Evolutionary conservation across 2,113 vertebrate genomes (phyloP).

Genomic region (Varanus komodoensis): DNA sequence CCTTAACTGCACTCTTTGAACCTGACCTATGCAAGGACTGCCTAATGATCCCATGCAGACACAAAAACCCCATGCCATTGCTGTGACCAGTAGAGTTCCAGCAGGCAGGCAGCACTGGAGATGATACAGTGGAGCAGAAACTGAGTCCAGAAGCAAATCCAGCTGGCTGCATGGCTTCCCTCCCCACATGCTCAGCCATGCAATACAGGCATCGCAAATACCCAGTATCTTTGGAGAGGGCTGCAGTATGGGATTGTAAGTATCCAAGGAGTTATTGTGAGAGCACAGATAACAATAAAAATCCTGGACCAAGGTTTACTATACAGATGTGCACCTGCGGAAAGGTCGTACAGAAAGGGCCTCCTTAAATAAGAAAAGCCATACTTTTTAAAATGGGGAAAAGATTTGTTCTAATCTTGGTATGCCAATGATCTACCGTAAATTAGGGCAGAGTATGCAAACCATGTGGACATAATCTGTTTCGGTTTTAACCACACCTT

Average conservation of each 20-base stretch:
- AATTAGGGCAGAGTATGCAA: neutral
- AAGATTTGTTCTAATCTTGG: neutral
- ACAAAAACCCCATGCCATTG: neutral
- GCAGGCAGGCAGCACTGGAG: neutral
- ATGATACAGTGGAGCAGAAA: neutral
- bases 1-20: neutral
- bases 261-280: constrained; percentile 6
- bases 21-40: neutral
- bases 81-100: neutral
- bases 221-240: neutral
- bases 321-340: neutral
- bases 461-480: neutral
- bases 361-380: neutral
- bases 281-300: constrained; percentile 9
- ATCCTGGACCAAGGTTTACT: constrained; percentile 49
- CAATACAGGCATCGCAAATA: neutral
- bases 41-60: neutral
- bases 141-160: neutral
- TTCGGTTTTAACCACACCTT: neutral
- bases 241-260: too few species aligned
- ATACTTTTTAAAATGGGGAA: neutral
- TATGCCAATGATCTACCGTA: neutral
- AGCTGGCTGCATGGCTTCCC: neutral
- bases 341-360: neutral
- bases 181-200: neutral